These are phyloP conservation scores for Sebastes alutus DNA, from an alignment of 2,797 vertebrate genomes.

Conservation along the genomic window DNA sequence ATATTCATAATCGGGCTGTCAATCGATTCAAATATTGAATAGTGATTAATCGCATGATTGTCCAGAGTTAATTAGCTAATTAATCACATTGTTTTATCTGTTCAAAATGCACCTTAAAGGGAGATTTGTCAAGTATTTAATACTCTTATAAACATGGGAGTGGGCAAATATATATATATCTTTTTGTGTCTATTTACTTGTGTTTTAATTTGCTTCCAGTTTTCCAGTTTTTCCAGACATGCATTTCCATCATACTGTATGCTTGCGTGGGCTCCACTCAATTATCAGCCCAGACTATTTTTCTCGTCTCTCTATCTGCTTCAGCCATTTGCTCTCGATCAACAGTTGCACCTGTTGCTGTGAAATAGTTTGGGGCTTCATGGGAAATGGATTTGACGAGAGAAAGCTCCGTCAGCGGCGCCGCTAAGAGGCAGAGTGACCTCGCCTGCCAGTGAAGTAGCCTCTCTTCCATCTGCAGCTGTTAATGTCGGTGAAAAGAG, in stretches of 20 bases:
- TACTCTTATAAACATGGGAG: too few relatives aligned
- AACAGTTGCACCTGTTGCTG: constrained; percentile 63
- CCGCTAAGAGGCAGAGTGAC: constrained; percentile 42
- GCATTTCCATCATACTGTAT: not conserved
- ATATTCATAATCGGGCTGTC: too few relatives aligned
- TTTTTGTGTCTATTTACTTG: too few relatives aligned
- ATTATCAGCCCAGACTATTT: not conserved
- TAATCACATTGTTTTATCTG: too few relatives aligned
- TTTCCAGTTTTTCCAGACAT: not conserved
- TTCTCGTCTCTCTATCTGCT: not conserved
- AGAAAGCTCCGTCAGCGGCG: constrained; percentile 35
- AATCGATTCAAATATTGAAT: too few relatives aligned
- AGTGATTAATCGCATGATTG: too few relatives aligned
- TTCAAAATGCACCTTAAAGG: too few relatives aligned
- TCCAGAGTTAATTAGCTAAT: too few relatives aligned
- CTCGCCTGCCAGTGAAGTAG: constrained; percentile 42
- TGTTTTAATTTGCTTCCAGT: not conserved
- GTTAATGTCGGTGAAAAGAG: constrained; percentile 47
- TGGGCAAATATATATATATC: too few relatives aligned
- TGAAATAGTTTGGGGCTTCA: constrained; percentile 41
- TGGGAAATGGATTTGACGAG: constrained; percentile 55
- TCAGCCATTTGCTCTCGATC: constrained; percentile 22
- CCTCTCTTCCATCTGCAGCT: constrained; percentile 51
- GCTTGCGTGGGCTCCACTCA: not conserved
- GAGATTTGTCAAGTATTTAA: too few relatives aligned